A percentile compares a stretch with the other conserved stretches of the same genome.
These are phyloP conservation scores for Scrobipalpa atriplicella DNA, from an alignment of 2,888 invertebrate species.

Conservation along the genomic window DNA sequence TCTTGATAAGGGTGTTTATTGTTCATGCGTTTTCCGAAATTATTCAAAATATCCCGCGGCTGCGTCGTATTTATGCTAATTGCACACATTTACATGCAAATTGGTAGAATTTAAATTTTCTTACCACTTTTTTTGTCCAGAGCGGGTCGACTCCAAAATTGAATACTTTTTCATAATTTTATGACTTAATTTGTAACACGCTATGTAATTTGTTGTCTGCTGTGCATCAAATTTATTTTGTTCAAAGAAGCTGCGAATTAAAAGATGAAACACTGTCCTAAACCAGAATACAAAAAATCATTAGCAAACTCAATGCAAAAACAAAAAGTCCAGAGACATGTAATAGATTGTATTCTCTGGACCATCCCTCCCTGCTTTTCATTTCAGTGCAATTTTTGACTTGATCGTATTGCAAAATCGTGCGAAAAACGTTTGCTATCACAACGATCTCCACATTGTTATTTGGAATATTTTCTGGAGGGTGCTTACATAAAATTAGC, in stretches of 20 bases:
- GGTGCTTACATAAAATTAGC: background rate
- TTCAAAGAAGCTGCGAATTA: background rate
- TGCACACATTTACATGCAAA: slow-evolving; percentile 40
- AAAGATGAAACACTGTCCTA: too few species aligned
- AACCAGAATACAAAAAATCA: too few species aligned
- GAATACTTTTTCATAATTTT: slow-evolving; percentile 28
- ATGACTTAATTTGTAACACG: slow-evolving; percentile 34
- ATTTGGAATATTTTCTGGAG: background rate
- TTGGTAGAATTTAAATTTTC: slow-evolving; percentile 32
- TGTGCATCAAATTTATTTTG: background rate
- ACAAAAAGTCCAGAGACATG: too few species aligned
- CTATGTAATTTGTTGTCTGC: background rate
- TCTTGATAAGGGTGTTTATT: slow-evolving; percentile 2
- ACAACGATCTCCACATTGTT: background rate
- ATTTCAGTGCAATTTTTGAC: background rate
- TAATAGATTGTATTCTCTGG: background rate
- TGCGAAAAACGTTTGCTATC: slow-evolving; percentile 11
- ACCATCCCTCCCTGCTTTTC: too few species aligned
- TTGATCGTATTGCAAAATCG: background rate
- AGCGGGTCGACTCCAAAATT: background rate
- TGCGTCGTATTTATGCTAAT: slow-evolving; percentile 35
- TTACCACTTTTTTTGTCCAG: slow-evolving; percentile 29
- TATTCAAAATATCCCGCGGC: background rate
- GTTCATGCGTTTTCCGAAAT: background rate
- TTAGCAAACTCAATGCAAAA: too few species aligned